Base-by-base conservation (phyloP, 2,888 invertebrate genomes). In the Napeogenes inachia region DNA sequence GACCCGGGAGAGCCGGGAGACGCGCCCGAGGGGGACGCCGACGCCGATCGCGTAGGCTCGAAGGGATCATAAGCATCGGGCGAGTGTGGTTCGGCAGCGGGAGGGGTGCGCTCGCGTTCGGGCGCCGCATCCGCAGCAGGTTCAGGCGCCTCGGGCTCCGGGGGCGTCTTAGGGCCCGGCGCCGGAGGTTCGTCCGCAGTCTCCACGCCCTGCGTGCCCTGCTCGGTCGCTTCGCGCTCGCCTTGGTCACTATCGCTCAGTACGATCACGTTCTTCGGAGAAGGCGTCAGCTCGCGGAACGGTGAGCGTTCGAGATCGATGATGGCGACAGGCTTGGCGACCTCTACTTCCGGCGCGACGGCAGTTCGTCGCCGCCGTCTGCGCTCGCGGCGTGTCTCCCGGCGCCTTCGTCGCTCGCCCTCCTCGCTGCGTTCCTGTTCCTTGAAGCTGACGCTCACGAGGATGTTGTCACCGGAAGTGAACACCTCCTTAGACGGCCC, bases 41-140 rank as follows among this genome's bases (percentile, higher is more conserved):
- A 94, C 30, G 94, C 87, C 0, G 96, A 96, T 80, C 96, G 95
- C 8, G 97, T 97, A 0, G 97, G 97, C 84, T 97, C 97, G 83
- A 96, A 97, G 2, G 97, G 97, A 93, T 97, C 97, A 83, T 97
- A 97, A 3, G 94, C 96, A 82, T 96, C 96, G 0, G 95, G 95
- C 13, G 95, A 58, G 94, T 94, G 74, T 13, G 89, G 0, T 96
- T 95, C 79, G 94, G 95, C 0, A 77, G 94, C 0, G 94, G 94
- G 0, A 10, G 56, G 46, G 30, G 60, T 35, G 93, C 93, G 94
- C 64, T 53, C 68, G 47, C 75, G 69, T 35, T 69, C 71, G n/a
- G 70, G 92, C 90, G 8, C 92, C 8, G 68, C 63, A 35, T 57
- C 60, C 32, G 63, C 55, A 5, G 0, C 70, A 47, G 70, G 69